Conservation (phyloP, 2,888 invertebrate species). For the Hydrotaea diabolus region DNA sequence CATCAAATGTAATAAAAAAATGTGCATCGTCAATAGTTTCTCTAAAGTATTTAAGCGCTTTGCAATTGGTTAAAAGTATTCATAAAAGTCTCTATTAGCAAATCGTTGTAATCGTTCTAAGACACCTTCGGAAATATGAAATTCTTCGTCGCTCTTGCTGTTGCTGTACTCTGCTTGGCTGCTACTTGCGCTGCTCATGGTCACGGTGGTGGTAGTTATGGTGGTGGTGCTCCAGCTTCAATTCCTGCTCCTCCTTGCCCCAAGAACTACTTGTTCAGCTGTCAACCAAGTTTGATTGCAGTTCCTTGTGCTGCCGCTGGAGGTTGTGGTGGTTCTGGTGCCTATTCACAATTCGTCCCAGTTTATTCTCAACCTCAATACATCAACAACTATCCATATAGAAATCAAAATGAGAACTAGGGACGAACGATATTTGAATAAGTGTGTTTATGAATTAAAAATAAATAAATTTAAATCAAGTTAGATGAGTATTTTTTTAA, state of each 20-base stretch:
- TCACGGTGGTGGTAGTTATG: not conserved
- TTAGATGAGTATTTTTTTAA: no score
- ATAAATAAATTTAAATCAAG: no score
- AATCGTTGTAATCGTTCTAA: no score
- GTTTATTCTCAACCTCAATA: not conserved
- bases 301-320: slow-evolving; percentile 42
- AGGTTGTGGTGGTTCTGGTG: slow-evolving; percentile 33
- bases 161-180: slow-evolving; percentile 15
- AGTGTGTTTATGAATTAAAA: no score
- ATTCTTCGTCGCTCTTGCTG: slow-evolving; percentile 23
- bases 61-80: not conserved
- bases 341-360: slow-evolving; percentile 43
- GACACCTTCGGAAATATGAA: slow-evolving; percentile 48
- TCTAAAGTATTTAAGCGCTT: not conserved
- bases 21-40: not conserved
- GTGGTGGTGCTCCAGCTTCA: not conserved
- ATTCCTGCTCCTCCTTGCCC: slow-evolving; percentile 59
- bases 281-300: slow-evolving; percentile 63
- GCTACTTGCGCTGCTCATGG: slow-evolving; percentile 11
- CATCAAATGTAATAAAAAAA: no score
- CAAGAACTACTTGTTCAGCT: slow-evolving; percentile 63
- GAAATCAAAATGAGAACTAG: slow-evolving; percentile 17
- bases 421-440: no score
- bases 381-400: not conserved
- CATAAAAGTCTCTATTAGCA: not conserved